Evolutionary conservation across 1,140 invertebrate genomes (phyloP).

Genomic region (Psix sp.): DNA sequence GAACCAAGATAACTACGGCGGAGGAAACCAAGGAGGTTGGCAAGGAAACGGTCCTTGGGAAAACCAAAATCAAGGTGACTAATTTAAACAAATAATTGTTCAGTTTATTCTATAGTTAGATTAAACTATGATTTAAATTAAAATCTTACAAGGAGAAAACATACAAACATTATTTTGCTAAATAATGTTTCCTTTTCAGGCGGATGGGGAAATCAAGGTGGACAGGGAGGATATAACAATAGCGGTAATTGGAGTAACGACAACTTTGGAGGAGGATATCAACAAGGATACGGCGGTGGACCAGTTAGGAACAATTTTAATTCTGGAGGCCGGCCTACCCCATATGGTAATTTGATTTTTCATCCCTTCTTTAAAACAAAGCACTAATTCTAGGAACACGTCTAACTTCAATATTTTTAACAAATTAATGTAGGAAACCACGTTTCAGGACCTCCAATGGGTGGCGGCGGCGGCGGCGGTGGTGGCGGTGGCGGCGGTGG

Average conservation of each 20-base stretch:
- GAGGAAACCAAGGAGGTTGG: constrained; percentile 72
- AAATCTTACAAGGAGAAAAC: too few species aligned
- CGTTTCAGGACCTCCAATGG: constrained; percentile 61
- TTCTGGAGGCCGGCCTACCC: constrained; percentile 80
- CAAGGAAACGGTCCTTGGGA: constrained; percentile 73
- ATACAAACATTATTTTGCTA: too few species aligned
- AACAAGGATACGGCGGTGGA: constrained; percentile 85
- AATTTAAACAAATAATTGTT: constrained; percentile 10
- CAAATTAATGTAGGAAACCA: not conserved
- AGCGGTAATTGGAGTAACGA: constrained; percentile 80
- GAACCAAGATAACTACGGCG: constrained; percentile 72
- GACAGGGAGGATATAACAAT: constrained; percentile 78
- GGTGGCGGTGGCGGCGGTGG: constrained; percentile 75
- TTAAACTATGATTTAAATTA: too few species aligned
- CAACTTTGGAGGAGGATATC: constrained; percentile 85
- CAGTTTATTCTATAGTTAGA: too few species aligned
- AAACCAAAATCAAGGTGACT: constrained; percentile 74
- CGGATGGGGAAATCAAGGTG: constrained; percentile 74
- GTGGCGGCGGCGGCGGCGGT: constrained; percentile 74
- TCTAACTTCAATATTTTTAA: not conserved
- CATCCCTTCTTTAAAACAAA: too few species aligned
- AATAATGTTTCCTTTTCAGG: constrained; percentile 25
- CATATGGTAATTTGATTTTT: constrained; percentile 77
- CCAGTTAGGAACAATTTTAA: constrained; percentile 82
- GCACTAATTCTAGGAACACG: not conserved